Evolutionary conservation across 2,888 invertebrate species (phyloP).

Genomic region (Harpalus rufipes): DNA sequence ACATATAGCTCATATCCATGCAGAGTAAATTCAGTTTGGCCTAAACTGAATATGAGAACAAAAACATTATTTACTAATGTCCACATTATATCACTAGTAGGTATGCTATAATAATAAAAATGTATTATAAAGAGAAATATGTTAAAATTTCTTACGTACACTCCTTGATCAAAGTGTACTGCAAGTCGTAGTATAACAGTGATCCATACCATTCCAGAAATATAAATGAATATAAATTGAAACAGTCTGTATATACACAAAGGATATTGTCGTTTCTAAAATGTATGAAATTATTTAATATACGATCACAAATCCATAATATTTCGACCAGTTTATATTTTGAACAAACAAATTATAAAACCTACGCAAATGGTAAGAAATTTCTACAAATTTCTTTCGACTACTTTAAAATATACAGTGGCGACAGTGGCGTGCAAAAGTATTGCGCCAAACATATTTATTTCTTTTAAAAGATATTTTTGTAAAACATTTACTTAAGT

Average conservation of each 20-base stretch:
- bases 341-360: too few relatives aligned
- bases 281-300: background rate
- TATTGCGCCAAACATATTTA: too few relatives aligned
- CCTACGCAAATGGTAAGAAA: too few relatives aligned
- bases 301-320: too few relatives aligned
- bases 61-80: slow-evolving; percentile 5
- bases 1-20: slow-evolving; percentile 39
- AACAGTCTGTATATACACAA: slow-evolving; percentile 27
- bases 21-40: slow-evolving; percentile 33
- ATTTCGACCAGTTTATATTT: too few relatives aligned
- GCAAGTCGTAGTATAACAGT: slow-evolving; percentile 1
- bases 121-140: background rate
- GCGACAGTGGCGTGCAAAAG: too few relatives aligned
- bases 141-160: slow-evolving; percentile 7
- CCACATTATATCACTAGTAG: background rate
- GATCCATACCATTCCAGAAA: slow-evolving; percentile 48
- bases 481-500: too few relatives aligned
- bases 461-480: too few relatives aligned
- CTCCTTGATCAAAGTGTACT: slow-evolving; percentile 2
- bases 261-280: slow-evolving; percentile 48
- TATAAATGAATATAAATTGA: slow-evolving; percentile 35
- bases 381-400: too few relatives aligned
- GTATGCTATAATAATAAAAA: background rate
- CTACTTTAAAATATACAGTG: too few relatives aligned
- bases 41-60: slow-evolving; percentile 45